Base-by-base conservation (phyloP, 2,888 invertebrate species). In the Synanthedon myopaeformis region DNA sequence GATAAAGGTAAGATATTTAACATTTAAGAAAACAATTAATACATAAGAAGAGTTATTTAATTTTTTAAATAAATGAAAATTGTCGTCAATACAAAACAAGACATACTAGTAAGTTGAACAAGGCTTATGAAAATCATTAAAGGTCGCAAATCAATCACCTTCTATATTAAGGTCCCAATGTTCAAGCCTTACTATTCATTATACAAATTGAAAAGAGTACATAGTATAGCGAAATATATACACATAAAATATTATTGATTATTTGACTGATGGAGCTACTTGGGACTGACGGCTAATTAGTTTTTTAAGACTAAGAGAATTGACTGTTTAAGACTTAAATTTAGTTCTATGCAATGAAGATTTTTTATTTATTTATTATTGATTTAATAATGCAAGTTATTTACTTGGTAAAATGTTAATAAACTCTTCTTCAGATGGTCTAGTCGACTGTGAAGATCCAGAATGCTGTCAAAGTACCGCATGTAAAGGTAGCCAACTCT, bases 381-480 rank as follows among this genome's bases (percentile, higher is more conserved):
- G 35, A 49, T 19, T 41, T 23, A 3, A 23, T 23, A 23, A 23
- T 3, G 23, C 23, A 23, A 23, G 2, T 17, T 42, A 45, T 45
- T 45, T 14, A 1, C 45, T 28, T 28, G 8, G 8, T 28, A 10
- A 35, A 10, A 35, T 8, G 2, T 35, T 35, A 45, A 13, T 5
- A 45, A 45, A 45, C 11, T 56, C 61, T 42, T 59, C 53, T 69
- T 57, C 81, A 99, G 99, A 99, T 90, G 98, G 98, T 54, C 90
- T 99, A 56, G 92, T 94, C 55, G 99, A 99, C 84, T 99, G 99
- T 76, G 96, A 97, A 79, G 99, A 99, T 88, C 98, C 98, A 0
- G 99, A 99, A 83, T 99, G 99, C 79, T 99, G 99, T 78, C 90
- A 92, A 57, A 93, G 92, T 74, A 90, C 92, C 54, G 90, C 91